Percentiles rank a stretch among this genome's conserved stretches.
phyloP scores from a whole-genome alignment of 1,140 invertebrate species.

The Leptopilina clavipes region DNA sequence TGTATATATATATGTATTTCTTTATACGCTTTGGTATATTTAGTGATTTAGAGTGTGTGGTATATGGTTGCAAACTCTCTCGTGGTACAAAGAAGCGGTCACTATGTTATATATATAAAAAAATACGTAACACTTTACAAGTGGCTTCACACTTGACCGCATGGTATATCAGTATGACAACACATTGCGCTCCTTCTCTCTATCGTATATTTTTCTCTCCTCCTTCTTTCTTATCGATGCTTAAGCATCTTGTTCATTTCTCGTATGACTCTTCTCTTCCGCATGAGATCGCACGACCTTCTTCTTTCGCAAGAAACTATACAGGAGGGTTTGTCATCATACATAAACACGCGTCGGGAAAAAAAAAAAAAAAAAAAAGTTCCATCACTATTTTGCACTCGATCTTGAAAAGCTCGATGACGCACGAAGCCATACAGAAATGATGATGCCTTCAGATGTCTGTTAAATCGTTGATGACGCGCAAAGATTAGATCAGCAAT shows the following conservation, averaged over 20 bases:
- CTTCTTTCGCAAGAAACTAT: not conserved
- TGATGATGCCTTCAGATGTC: not conserved
- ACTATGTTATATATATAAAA: conserved; percentile 17
- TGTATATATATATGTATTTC: conserved; percentile 42
- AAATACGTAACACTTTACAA: conserved; percentile 40
- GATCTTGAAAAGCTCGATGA: conserved; percentile 28
- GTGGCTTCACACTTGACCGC: conserved; percentile 47
- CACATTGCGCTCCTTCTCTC: conserved; percentile 38
- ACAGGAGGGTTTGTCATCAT: not conserved
- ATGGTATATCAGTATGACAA: conserved; percentile 35
- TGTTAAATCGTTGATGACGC: conserved; percentile 14
- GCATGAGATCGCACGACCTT: conserved; percentile 19
- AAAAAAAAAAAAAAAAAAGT: too few species aligned
- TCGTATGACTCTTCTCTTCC: not conserved
- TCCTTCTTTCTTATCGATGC: conserved; percentile 22
- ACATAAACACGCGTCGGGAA: too few species aligned
- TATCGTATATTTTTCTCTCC: not conserved
- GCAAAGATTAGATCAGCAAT: conserved; percentile 12
- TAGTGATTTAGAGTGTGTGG: conserved; percentile 35
- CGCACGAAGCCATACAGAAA: not conserved
- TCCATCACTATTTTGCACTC: conserved; percentile 11
- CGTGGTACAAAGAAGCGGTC: not conserved
- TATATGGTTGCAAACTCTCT: too few species aligned
- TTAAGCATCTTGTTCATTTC: conserved; percentile 27
- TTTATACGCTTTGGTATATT: conserved; percentile 35